Base-by-base conservation (phyloP, 2,888 invertebrate species). In the Microctonus hyperodae region DNA sequence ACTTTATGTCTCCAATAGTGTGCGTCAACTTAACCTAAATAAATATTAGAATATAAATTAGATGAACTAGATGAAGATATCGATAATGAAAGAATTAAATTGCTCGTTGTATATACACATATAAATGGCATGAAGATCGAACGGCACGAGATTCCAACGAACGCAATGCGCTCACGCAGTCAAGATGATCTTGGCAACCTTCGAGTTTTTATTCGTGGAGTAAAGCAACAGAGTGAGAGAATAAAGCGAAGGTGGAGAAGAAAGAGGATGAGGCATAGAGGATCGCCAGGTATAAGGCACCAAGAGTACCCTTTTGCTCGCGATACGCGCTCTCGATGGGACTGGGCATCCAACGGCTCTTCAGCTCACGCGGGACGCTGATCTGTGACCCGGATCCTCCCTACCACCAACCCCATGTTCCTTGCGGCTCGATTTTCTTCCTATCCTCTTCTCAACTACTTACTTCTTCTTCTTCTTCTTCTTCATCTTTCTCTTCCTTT, bases 331-430 rank as follows among this genome's bases (percentile, higher is more conserved):
- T 79, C 81, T 82, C 80, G 80, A 81, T 81, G 81, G 76, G 79
- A 79, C 77, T 78, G 68, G 58, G 64, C 70, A 71, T 73, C 73
- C 73, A 73, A 70, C 69, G 76, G 74, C 78, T 77, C 79, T 74
- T 74, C 74, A 74, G 76, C 77, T 78, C 79, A 78, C 74, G 77
- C 80, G 78, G 79, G 78, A 79, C 74, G 80, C 81, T 83, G 83
- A 83, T 83, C 83, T 83, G 81, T 81, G 83, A 83, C 83, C 83
- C 83, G 83, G 83, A 83, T 83, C 83, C 83, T 83, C 81, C 83
- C 83, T 80, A 81, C 82, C 80, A 77, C 78, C 55, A 28, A 33
- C 55, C 72, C 77, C 76, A 76, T 76, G 72, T 74, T 70, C 73
- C 72, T 72, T 76, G 71, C 77, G 16, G 44, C 44, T 16, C n/a